Conservation (phyloP, 1,140 invertebrate genomes). For the Pteromalus puparum region DNA sequence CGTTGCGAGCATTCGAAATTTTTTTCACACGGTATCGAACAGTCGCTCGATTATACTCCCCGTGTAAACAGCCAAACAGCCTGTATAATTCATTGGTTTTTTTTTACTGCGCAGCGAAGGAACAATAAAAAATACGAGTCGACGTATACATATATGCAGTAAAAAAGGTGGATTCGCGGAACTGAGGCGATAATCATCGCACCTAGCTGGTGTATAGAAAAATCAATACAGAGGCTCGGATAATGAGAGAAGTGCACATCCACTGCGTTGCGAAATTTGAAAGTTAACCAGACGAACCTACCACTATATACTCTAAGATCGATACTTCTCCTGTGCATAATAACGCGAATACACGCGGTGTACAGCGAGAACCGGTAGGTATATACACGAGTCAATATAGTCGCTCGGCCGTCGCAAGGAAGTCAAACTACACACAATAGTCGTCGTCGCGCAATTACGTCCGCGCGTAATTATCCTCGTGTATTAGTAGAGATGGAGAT, state of each 20-base stretch:
- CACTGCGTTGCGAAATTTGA: neutral
- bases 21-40: too few species aligned
- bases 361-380: neutral
- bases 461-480: neutral
- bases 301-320: neutral
- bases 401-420: neutral
- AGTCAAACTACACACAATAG: neutral
- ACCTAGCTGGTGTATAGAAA: neutral
- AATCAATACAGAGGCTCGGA: neutral
- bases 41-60: too few species aligned
- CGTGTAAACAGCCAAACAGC: too few species aligned
- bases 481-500: too few species aligned
- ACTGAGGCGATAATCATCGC: neutral
- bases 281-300: neutral
- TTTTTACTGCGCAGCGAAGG: too few species aligned
- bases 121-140: too few species aligned
- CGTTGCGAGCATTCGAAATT: too few species aligned
- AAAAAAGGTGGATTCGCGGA: neutral
- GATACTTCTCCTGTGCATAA: neutral
- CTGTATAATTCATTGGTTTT: too few species aligned
- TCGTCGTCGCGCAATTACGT: neutral
- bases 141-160: too few species aligned
- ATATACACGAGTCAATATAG: neutral
- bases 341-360: neutral
- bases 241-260: neutral